phyloP scores from a whole-genome alignment of 2,113 vertebrate genomes.

The Myotis yumanensis region DNA sequence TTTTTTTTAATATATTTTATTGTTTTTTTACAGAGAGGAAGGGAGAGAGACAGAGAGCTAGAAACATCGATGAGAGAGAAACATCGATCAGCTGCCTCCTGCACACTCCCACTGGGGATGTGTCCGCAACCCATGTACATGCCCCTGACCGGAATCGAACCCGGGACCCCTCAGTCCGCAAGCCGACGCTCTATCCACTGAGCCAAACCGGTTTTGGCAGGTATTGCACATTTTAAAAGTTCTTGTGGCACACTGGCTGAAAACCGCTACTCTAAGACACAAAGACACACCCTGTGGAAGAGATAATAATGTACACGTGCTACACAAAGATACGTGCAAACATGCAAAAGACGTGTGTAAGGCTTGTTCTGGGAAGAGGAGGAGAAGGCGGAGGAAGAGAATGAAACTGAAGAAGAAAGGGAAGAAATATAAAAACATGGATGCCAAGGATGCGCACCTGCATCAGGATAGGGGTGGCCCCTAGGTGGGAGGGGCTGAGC shows the following conservation, averaged over 20 bases:
- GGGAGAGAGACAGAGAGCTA: too few relatives aligned
- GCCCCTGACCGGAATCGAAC: too few relatives aligned
- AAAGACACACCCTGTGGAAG: background rate
- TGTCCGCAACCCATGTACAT: too few relatives aligned
- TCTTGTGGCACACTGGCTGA: background rate
- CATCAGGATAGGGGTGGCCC: background rate
- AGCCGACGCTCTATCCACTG: too few relatives aligned
- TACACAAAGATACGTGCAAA: background rate
- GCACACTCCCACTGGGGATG: too few relatives aligned
- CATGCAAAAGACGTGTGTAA: background rate
- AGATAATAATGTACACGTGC: background rate
- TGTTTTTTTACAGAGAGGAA: too few relatives aligned
- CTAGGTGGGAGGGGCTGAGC: too few relatives aligned
- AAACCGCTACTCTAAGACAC: background rate
- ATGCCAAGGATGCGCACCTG: background rate
- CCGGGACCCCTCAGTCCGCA: too few relatives aligned
- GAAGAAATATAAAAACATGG: background rate
- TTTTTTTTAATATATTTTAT: too few relatives aligned
- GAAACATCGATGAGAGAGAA: too few relatives aligned
- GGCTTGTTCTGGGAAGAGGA: background rate
- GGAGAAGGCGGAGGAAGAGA: background rate
- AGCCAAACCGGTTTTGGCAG: too few relatives aligned
- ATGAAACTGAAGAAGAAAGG: background rate
- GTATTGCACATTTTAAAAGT: background rate
- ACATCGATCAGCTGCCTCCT: too few relatives aligned